Evolutionary conservation across 1,140 invertebrate species (phyloP), one percentile per base, ranked within the genome.

Genomic region (Drosophila mojavensis): DNA sequence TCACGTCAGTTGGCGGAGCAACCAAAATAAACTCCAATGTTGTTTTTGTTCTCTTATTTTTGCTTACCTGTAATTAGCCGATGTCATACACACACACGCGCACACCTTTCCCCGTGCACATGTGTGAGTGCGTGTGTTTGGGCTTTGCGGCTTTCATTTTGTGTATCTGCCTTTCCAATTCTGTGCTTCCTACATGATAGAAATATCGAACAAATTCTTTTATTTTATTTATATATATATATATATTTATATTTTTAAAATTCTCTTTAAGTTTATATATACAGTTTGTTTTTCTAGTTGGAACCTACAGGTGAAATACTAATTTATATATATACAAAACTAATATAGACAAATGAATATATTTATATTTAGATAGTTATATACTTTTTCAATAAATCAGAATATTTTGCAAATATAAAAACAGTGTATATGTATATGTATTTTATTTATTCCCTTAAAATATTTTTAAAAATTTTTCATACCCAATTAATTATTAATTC

Each of bases 41-140:
- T 81, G 66, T 66, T 79, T 41, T 67, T 55, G 10, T 59, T 54
- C 10, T 55, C 13, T 59, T 74, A 17, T 59, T 76, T 76, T 67
- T 48, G 77, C 84, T 89, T 89, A 89, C 85, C 84, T 89, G 84
- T 88, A 88, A 88, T 89, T 88, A 88, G 84, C 84, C 80, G 86
- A 71, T 86, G 84, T 86, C 83, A 89, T 86, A 79, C 78, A 71
- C 39, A 48, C 33, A 33, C 28, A 30, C 28, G 5, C 28, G n/a
- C 5, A 45, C 4, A 33, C n/a, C 26, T 9, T n/a, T 33, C 3
- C 15, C 5, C 6, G 5, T 15, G 15, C 68, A 7, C 28, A 59
- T 26, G 7, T 60, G 5, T 55, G 28, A 30, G 7, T 67, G 10
- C 55, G n/a, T 26, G 24, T 13, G 36, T 13, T 39, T 66, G 33